These are phyloP conservation scores for Malurus cyaneus DNA, from an alignment of 2,113 vertebrate species.

Conservation along the genomic window DNA sequence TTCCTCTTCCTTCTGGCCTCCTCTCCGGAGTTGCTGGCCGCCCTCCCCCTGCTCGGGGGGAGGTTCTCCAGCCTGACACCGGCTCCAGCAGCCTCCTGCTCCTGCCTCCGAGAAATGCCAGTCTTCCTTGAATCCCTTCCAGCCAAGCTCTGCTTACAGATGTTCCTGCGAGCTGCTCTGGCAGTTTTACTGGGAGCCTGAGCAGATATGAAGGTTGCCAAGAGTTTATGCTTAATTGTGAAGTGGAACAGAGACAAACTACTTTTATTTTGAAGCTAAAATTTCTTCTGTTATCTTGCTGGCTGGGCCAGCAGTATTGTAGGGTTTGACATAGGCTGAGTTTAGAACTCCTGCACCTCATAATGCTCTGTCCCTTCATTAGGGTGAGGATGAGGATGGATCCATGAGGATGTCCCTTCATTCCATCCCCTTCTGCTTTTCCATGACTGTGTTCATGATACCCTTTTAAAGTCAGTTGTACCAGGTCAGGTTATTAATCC, in stretches of 20 bases:
- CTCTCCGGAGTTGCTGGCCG: background rate
- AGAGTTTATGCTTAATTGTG: conserved; percentile 41
- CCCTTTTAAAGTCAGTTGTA: background rate
- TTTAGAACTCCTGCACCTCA: background rate
- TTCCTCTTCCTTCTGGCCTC: conserved; percentile 29
- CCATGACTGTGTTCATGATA: background rate
- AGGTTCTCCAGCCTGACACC: background rate
- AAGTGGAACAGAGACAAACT: conserved; percentile 22
- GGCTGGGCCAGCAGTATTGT: background rate
- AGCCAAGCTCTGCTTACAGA: conserved; percentile 36
- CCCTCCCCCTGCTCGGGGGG: background rate
- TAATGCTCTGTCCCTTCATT: background rate
- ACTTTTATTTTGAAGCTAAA: conserved; percentile 54
- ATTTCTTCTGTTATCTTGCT: background rate
- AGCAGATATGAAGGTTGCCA: conserved; percentile 29
- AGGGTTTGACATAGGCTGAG: background rate
- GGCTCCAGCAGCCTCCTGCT: conserved; percentile 14
- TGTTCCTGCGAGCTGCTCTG: background rate
- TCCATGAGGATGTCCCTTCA: background rate
- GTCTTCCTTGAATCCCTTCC: background rate
- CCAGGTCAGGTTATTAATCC: background rate
- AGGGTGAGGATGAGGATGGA: background rate
- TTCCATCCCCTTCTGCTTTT: background rate
- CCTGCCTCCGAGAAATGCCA: background rate
- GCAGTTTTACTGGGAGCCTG: conserved; percentile 29